These are phyloP conservation scores for Glomeris marginata DNA, from an alignment of 2,888 invertebrate species.

Conservation along the genomic window DNA sequence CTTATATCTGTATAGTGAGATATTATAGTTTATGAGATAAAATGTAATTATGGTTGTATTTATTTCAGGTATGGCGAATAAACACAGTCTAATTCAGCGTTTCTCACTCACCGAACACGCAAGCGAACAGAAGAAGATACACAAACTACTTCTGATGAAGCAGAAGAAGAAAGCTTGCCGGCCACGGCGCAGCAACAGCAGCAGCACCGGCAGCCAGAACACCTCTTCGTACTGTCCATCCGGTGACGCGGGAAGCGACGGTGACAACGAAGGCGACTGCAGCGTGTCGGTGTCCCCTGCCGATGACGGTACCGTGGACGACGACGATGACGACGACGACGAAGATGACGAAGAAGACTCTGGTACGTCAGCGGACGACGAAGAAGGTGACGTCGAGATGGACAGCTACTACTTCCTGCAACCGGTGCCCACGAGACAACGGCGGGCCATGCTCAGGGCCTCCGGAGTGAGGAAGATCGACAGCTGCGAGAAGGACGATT, in stretches of 20 bases:
- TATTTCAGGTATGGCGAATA: constrained; percentile 54
- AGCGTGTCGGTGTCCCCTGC: constrained; percentile 40
- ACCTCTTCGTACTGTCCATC: constrained; percentile 7
- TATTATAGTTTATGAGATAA: constrained; percentile 2
- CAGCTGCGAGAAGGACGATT: constrained; percentile 81
- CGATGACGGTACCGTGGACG: constrained; percentile 37
- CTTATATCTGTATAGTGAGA: background rate
- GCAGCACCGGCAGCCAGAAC: constrained; percentile 26
- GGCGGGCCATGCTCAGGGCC: constrained; percentile 71
- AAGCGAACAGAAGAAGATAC: constrained; percentile 68
- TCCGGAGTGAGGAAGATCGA: constrained; percentile 91
- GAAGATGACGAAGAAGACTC: constrained; percentile 22
- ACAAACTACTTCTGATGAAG: constrained; percentile 47
- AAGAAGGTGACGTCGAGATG: constrained; percentile 66
- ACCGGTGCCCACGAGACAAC: constrained; percentile 81
- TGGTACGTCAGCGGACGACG: constrained; percentile 23
- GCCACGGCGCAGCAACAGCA: constrained; percentile 54
- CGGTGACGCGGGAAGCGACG: background rate
- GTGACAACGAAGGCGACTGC: constrained; percentile 4
- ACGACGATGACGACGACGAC: constrained; percentile 29
- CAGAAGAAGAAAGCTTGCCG: constrained; percentile 34
- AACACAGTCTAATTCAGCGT: constrained; percentile 50
- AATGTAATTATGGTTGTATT: constrained; percentile 1
- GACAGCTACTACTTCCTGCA: constrained; percentile 79
- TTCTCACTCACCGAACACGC: constrained; percentile 80